Percentiles rank a stretch among this genome's conserved stretches.
Conservation (phyloP, 2,888 invertebrate species). For the Tillus elongatus region DNA sequence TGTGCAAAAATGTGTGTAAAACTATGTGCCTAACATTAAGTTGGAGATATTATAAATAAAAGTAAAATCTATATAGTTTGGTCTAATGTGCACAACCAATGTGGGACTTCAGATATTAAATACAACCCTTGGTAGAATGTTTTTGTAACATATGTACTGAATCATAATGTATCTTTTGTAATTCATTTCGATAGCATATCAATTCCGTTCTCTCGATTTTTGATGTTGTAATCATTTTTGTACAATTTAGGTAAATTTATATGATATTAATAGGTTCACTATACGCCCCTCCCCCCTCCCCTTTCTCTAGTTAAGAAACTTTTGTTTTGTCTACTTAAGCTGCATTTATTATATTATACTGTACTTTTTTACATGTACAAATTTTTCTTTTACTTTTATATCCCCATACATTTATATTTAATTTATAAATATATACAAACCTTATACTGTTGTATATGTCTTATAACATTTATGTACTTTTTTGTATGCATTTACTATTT, state of each 20-base stretch:
- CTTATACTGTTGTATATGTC: too few relatives aligned
- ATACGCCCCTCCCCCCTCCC: too few relatives aligned
- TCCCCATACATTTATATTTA: too few relatives aligned
- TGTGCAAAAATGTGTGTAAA: conserved; percentile 39
- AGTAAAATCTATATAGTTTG: conserved; percentile 23
- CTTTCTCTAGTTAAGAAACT: too few relatives aligned
- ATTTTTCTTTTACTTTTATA: too few relatives aligned
- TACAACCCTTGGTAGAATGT: conserved; percentile 12
- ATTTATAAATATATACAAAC: too few relatives aligned
- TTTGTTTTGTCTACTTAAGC: too few relatives aligned
- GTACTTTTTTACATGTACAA: too few relatives aligned
- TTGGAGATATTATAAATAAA: conserved; percentile 14
- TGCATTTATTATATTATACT: too few relatives aligned
- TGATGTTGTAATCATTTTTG: conserved; percentile 17
- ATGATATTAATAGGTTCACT: conserved; percentile 13
- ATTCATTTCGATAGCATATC: conserved; percentile 7
- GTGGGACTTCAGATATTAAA: conserved; percentile 19
- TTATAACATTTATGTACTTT: conserved; percentile 1
- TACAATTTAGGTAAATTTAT: conserved; percentile 13
- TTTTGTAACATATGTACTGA: conserved; percentile 14
- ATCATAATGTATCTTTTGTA: not conserved
- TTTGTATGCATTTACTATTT: conserved; percentile 2
- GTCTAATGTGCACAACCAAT: conserved; percentile 29
- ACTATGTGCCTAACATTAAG: conserved; percentile 19
- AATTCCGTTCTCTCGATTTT: conserved; percentile 15